phyloP scores from a whole-genome alignment of 2,888 invertebrate genomes.

The Drosophila paramelanica region DNA sequence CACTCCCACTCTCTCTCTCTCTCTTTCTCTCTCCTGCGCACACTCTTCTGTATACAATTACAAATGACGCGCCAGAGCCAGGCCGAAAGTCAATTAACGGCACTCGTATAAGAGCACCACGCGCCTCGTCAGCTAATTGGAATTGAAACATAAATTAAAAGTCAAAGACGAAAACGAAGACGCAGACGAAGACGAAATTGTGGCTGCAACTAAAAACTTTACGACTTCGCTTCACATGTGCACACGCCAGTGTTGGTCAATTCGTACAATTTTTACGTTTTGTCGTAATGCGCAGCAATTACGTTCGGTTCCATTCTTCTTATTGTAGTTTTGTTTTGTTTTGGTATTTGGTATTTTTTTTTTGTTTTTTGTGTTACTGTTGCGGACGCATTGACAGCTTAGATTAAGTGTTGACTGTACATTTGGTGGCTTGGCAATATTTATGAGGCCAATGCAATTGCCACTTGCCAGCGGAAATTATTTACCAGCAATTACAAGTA shows the following conservation, averaged over 20 bases:
- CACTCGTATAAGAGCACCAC: constrained; percentile 67
- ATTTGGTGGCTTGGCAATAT: constrained; percentile 66
- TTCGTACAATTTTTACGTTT: constrained; percentile 61
- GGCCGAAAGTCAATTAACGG: constrained; percentile 78
- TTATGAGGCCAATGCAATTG: constrained; percentile 60
- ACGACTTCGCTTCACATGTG: constrained; percentile 57
- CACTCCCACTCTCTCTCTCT: constrained; percentile 15
- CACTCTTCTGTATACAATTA: constrained; percentile 64
- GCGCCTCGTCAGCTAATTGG: constrained; percentile 83
- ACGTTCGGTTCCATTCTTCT: constrained; percentile 41
- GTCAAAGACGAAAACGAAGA: constrained; percentile 72
- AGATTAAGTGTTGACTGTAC: constrained; percentile 84
- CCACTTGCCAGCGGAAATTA: constrained; percentile 59
- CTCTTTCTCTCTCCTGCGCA: neutral
- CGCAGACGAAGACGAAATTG: constrained; percentile 54
- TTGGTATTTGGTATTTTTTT: neutral
- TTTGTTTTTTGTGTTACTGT: constrained; percentile 11
- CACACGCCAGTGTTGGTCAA: constrained; percentile 27
- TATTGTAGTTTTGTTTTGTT: constrained; percentile 11
- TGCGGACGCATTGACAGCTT: constrained; percentile 74
- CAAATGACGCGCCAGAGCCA: constrained; percentile 76
- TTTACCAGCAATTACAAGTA: constrained; percentile 60
- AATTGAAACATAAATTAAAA: constrained; percentile 85
- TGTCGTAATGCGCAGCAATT: constrained; percentile 66
- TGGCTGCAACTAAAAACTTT: constrained; percentile 72